These are phyloP conservation scores for Lithobates pipiens DNA, from an alignment of 2,797 vertebrate genomes.

Conservation along the genomic window DNA sequence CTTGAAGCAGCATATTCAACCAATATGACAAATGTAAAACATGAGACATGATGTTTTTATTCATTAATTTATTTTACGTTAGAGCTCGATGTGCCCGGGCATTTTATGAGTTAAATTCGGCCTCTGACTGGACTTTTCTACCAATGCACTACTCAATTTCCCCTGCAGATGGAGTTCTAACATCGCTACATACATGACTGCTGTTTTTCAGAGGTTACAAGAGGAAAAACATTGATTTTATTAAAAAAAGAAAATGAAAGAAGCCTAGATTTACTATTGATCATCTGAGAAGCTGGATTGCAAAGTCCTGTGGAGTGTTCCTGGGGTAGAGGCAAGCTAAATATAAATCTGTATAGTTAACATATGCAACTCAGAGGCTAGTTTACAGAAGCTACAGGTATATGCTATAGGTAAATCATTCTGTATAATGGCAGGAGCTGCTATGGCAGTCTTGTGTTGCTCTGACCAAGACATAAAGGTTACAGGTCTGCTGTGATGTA, in stretches of 20 bases:
- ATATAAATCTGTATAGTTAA: background rate
- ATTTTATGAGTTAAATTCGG: background rate
- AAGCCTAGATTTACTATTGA: background rate
- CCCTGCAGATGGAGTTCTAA: slow-evolving; percentile 14
- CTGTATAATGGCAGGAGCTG: background rate
- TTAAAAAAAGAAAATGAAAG: background rate
- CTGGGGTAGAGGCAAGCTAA: background rate
- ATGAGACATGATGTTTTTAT: too few species aligned
- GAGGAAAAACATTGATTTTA: background rate
- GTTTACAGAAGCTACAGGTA: background rate
- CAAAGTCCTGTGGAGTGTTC: background rate
- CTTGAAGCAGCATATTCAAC: too few species aligned
- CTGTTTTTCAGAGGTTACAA: background rate
- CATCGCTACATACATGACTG: background rate
- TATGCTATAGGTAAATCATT: background rate
- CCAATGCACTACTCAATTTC: background rate
- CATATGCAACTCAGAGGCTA: background rate
- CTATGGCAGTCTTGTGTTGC: too few species aligned
- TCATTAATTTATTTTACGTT: background rate
- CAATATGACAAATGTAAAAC: too few species aligned
- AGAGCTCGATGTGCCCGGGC: too few species aligned
- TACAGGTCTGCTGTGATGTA: too few species aligned
- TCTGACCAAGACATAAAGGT: too few species aligned
- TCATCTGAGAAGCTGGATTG: background rate
- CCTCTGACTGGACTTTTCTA: background rate